Percentiles rank a stretch among this genome's conserved stretches.
These are phyloP conservation scores for Ormia ochracea DNA, from an alignment of 2,888 invertebrate species.

Conservation along the genomic window DNA sequence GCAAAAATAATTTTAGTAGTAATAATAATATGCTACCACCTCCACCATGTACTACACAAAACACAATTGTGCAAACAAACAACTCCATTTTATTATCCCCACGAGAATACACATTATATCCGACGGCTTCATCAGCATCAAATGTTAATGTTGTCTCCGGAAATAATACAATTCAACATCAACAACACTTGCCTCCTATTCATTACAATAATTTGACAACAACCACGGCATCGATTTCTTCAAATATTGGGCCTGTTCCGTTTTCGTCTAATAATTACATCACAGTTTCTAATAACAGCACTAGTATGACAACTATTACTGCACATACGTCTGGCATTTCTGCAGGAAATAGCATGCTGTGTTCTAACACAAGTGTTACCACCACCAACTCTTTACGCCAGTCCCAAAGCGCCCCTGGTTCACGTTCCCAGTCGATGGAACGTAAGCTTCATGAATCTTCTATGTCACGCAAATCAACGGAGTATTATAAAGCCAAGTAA, in stretches of 20 bases:
- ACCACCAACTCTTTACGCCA: slow-evolving; percentile 62
- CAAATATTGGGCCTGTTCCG: slow-evolving; percentile 30
- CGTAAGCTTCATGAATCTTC: slow-evolving; percentile 71
- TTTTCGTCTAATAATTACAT: slow-evolving; percentile 49
- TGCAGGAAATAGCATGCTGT: slow-evolving; percentile 42
- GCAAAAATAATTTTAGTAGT: slow-evolving; percentile 47
- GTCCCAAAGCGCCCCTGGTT: slow-evolving; percentile 71
- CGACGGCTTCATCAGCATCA: slow-evolving; percentile 59
- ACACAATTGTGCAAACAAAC: slow-evolving; percentile 20
- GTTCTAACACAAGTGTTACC: slow-evolving; percentile 49
- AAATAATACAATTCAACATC: slow-evolving; percentile 45
- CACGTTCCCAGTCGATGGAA: slow-evolving; percentile 74
- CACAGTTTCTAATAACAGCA: slow-evolving; percentile 40
- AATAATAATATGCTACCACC: slow-evolving; percentile 66
- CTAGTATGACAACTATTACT: slow-evolving; percentile 51
- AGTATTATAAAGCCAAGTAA: slow-evolving; percentile 71
- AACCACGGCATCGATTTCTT: slow-evolving; percentile 8
- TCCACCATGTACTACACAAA: slow-evolving; percentile 49
- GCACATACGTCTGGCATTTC: slow-evolving; percentile 61
- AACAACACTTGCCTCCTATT: slow-evolving; percentile 32
- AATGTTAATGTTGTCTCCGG: slow-evolving; percentile 35
- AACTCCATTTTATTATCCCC: slow-evolving; percentile 71
- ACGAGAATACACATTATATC: slow-evolving; percentile 69
- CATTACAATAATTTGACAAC: slow-evolving; percentile 36
- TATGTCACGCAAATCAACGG: slow-evolving; percentile 70